These are phyloP conservation scores for Acrossocheilus fasciatus DNA, from an alignment of 2,797 vertebrate species.

Conservation along the genomic window DNA sequence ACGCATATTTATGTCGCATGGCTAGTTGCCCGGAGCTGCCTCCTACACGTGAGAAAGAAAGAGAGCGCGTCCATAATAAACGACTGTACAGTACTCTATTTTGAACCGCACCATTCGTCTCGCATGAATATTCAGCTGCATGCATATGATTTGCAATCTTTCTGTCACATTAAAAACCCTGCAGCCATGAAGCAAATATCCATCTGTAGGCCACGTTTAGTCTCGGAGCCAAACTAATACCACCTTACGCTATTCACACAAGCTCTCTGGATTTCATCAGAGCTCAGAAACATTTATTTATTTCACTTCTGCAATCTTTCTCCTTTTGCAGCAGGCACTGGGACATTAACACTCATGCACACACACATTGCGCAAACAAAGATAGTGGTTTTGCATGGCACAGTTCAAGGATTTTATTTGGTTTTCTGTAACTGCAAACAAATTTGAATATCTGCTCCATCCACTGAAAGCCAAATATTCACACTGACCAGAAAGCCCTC, in stretches of 20 bases:
- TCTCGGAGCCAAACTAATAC: constrained; percentile 26
- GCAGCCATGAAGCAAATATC: constrained; percentile 58
- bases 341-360: neutral
- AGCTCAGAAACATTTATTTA: constrained; percentile 18
- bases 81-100: constrained; percentile 71
- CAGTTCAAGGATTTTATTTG: constrained; percentile 48
- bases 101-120: constrained; percentile 61
- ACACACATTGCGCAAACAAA: constrained; percentile 37
- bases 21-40: constrained; percentile 78
- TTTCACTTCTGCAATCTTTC: constrained; percentile 27
- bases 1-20: constrained; percentile 80
- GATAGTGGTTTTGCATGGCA: constrained; percentile 36
- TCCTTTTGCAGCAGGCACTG: neutral
- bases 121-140: constrained; percentile 67
- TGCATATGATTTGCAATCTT: constrained; percentile 57
- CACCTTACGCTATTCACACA: constrained; percentile 18
- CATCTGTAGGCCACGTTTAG: constrained; percentile 27
- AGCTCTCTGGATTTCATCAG: constrained; percentile 24
- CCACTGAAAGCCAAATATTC: constrained; percentile 14
- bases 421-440: constrained; percentile 42
- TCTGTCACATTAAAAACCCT: constrained; percentile 50
- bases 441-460: constrained; percentile 23
- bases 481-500: neutral
- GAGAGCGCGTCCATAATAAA: constrained; percentile 62
- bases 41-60: constrained; percentile 70